Evolutionary conservation across 2,113 vertebrate genomes (phyloP), one percentile per base, ranked within the genome.

Genomic region (Oreochromis niloticus): DNA sequence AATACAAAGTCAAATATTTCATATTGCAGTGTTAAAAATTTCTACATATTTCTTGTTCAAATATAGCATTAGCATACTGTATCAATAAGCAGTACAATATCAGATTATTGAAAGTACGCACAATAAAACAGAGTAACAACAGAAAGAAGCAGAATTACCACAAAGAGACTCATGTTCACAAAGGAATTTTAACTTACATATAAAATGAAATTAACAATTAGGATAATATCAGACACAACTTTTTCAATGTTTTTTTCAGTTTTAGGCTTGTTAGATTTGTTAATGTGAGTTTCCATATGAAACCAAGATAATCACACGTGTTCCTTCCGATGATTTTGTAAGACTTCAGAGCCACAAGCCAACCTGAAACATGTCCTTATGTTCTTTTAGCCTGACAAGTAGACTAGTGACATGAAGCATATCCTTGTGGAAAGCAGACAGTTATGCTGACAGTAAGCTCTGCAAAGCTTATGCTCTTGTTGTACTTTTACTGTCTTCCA

Each of bases 391-490:
- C 39, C 68, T 66, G 78, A 89, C 84, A 90, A 93, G 90, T 61
- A 81, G 86, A 83, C 56, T 59, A 43, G 73, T 87, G 73, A 90
- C 80, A 88, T 91, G 82, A 90, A 88, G 80, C 84, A 66, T 83
- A 87, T 82, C 90, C 84, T 90, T 39, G 79, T 83, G 63, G 36
- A 85, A 83, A 91, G 82, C 56, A 88, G 57, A 88, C 82, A 73
- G 85, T 73, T 85, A 80, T 84, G 82, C 84, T 88, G 86, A 89
- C 90, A 91, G 86, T 90, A 91, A 87, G 88, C 84, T 85, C 30
- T 71, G 43, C 17, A 90, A 91, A 82, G 88, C 84, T 34, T 78
- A 63, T 81, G 83, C 61, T 85, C 27, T 54, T 85, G 57, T 71
- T 87, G 52, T 48, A 86, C 82, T 87, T 54, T 79, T 75, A 80